phyloP scores from a whole-genome alignment of 2,113 vertebrate species.

The Pagrus major region DNA sequence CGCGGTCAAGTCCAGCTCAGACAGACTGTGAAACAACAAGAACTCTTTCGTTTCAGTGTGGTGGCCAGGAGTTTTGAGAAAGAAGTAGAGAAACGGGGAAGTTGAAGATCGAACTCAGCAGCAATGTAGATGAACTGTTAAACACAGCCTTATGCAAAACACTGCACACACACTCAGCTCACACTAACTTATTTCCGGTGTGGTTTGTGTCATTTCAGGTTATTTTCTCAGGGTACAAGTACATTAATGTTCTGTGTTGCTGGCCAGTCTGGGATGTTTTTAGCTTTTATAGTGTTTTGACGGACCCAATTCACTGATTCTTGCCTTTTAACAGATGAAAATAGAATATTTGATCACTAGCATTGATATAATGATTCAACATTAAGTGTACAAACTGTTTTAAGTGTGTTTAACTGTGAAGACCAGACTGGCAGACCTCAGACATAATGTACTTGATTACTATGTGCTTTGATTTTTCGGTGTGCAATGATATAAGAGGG shows the following conservation, averaged over 20 bases:
- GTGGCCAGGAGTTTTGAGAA: not conserved
- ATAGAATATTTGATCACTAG: not conserved
- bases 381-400: not conserved
- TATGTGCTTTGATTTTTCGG: not conserved
- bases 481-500: not conserved
- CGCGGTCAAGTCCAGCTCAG: not conserved
- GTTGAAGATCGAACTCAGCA: not conserved
- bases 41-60: not conserved
- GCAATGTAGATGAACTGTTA: slow-evolving; percentile 4
- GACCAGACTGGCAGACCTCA: not conserved
- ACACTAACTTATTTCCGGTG: slow-evolving; percentile 6
- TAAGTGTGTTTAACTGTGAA: slow-evolving; percentile 12
- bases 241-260: slow-evolving; percentile 18
- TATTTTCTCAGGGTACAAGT: slow-evolving; percentile 60
- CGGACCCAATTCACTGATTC: not conserved
- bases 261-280: slow-evolving; percentile 2
- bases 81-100: not conserved
- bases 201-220: slow-evolving; percentile 48
- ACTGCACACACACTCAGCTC: not conserved
- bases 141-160: slow-evolving; percentile 24
- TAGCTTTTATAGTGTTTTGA: not conserved
- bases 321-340: not conserved
- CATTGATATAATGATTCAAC: not conserved
- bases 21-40: slow-evolving; percentile 14
- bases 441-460: slow-evolving; percentile 6